These are phyloP conservation scores for Phalacrocorax carbo DNA, from an alignment of 2,113 vertebrate genomes.

Conservation along the genomic window DNA sequence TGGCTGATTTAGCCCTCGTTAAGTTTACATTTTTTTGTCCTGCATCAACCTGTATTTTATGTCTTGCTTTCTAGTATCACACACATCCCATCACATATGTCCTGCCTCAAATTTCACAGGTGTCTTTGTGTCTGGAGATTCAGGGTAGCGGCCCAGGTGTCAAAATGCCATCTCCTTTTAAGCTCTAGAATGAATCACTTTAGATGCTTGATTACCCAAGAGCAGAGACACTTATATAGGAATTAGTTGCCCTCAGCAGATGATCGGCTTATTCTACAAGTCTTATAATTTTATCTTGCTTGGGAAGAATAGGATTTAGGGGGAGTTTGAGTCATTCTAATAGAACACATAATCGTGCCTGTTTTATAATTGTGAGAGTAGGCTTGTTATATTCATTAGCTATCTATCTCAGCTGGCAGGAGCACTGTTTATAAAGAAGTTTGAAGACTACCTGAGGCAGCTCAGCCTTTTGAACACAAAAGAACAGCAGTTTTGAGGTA, in stretches of 20 bases:
- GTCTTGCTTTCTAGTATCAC: background rate
- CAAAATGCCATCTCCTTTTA: background rate
- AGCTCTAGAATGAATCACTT: slow-evolving; percentile 40
- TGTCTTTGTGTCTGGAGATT: background rate
- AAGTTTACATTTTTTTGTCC: background rate
- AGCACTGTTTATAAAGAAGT: background rate
- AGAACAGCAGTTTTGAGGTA: background rate
- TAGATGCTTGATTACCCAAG: slow-evolving; percentile 38
- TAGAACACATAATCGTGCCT: background rate
- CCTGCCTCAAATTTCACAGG: background rate
- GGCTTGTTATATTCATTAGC: slow-evolving; percentile 9
- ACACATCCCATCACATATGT: background rate
- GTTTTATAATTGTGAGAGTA: background rate
- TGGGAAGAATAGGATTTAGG: slow-evolving; percentile 26
- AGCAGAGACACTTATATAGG: background rate
- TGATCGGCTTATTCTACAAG: background rate
- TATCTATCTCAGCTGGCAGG: background rate
- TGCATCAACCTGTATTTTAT: background rate
- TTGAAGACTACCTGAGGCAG: slow-evolving; percentile 14
- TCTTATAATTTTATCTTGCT: slow-evolving; percentile 47
- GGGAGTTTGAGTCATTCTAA: slow-evolving; percentile 8
- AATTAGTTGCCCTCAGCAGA: slow-evolving; percentile 26
- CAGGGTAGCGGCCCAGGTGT: background rate
- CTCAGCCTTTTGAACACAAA: slow-evolving; percentile 4
- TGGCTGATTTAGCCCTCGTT: background rate